Evolutionary conservation across 1,140 invertebrate genomes (phyloP), one percentile per base, ranked within the genome.

Genomic region (Daktulosphaira vitifoliae): DNA sequence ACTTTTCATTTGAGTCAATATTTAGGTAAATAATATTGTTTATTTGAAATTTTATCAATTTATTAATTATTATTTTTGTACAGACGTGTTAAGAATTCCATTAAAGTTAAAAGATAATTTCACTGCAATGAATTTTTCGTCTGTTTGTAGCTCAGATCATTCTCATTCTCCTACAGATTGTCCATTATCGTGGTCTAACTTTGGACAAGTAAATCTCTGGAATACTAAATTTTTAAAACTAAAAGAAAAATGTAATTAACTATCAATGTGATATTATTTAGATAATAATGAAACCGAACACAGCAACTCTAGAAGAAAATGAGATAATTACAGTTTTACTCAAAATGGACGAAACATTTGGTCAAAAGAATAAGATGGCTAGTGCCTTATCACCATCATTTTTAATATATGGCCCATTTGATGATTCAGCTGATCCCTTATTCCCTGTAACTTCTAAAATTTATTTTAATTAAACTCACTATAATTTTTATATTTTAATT

Each of bases 161-260:
- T 29, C 13, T 42, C 29, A 4, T 50, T 50, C 54, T 13, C 20
- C 53, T 8, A 7, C 38, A 16, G 66, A 59, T 48, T 66, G 66
- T 26, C 37, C 53, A 25, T 51, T 66, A 8, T 56, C 51, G n/a
- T 59, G 66, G 54, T 46, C 53, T 15, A 23, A 54, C 13, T 66
- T 26, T 66, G 66, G 66, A 26, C 53, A 62, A 18, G 66, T 66
- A 44, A 66, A 25, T 29, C 29, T 5, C 29, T n/a, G 29, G 11
- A 6, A 33, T 33, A 33, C 29, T 5, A 33, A 6, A 11, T 33
- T 33, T 11, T 5, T 11, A 6, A 11, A 33, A 33, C 29, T 11
- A 33, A 6, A 6, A 33, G 29, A 33, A 33, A 33, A 33, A 33
- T n/a, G n/a, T 33, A 33, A 33, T 6, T 33, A 33, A 33, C 11